Evolutionary conservation across 2,888 invertebrate species (phyloP).

Genomic region (Eueremaeus valkanovi): DNA sequence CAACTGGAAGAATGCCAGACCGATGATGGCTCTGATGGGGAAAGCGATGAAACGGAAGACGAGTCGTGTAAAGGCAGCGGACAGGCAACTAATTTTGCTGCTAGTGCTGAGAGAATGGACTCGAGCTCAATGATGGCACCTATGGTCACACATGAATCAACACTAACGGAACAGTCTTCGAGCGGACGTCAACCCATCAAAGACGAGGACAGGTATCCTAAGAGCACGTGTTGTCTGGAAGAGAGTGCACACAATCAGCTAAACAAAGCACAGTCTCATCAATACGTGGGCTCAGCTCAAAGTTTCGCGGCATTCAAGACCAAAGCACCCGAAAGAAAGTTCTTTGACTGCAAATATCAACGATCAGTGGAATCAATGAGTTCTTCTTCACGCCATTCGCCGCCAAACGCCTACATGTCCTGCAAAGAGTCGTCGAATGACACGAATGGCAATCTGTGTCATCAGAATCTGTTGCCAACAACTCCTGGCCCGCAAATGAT

Average conservation of each 20-base stretch:
- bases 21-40: background rate
- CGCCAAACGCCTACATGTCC: slow-evolving; percentile 20
- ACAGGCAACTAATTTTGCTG: background rate
- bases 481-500: slow-evolving; percentile 3
- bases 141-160: background rate
- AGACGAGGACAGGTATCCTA: background rate
- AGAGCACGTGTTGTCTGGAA: background rate
- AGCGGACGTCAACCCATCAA: background rate
- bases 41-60: slow-evolving; percentile 11
- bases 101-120: background rate
- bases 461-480: slow-evolving; percentile 16
- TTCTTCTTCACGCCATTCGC: background rate
- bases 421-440: slow-evolving; percentile 16
- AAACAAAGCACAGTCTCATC: background rate
- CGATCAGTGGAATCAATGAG: background rate
- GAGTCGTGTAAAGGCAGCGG: background rate
- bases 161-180: background rate
- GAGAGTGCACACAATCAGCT: background rate
- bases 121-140: background rate
- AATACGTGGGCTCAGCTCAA: background rate
- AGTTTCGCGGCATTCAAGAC: background rate
- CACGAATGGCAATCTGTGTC: background rate
- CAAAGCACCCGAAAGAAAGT: slow-evolving; percentile 12
- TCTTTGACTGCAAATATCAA: slow-evolving; percentile 30
- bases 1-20: background rate